Conservation (phyloP, 2,113 vertebrate genomes). For the Hyperoodon ampullatus region DNA sequence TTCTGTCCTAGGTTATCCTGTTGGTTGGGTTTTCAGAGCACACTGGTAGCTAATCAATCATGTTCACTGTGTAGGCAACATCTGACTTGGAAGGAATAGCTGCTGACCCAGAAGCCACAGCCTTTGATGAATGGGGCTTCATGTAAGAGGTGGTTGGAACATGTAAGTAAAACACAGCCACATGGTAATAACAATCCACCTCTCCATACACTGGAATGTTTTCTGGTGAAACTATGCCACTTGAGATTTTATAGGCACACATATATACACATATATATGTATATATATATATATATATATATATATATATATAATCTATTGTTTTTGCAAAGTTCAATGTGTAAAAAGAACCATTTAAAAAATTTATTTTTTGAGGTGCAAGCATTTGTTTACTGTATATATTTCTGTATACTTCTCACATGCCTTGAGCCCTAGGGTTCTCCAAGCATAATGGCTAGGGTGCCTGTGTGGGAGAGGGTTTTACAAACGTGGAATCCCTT, state of each 20-base stretch:
- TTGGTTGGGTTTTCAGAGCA: constrained; percentile 81
- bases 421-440: neutral
- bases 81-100: constrained; percentile 80
- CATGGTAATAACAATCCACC: constrained; percentile 39
- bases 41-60: constrained; percentile 86
- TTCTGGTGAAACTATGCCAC: constrained; percentile 14
- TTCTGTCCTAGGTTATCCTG: constrained; percentile 78
- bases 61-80: constrained; percentile 82
- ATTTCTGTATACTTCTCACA: neutral
- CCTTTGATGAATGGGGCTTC: constrained; percentile 74
- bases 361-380: neutral
- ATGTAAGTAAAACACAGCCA: constrained; percentile 66
- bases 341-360: neutral
- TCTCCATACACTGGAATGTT: neutral
- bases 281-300: no score
- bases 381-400: neutral
- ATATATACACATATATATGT: neutral
- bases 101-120: constrained; percentile 81
- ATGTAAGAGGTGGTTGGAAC: constrained; percentile 42
- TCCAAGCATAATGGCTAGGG: neutral
- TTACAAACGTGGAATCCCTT: neutral
- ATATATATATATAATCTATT: neutral
- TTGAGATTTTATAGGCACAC: neutral
- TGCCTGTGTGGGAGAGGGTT: neutral
- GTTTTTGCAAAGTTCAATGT: constrained; percentile 43